phyloP scores from a whole-genome alignment of 2,113 vertebrate genomes.

The Tiliqua scincoides region DNA sequence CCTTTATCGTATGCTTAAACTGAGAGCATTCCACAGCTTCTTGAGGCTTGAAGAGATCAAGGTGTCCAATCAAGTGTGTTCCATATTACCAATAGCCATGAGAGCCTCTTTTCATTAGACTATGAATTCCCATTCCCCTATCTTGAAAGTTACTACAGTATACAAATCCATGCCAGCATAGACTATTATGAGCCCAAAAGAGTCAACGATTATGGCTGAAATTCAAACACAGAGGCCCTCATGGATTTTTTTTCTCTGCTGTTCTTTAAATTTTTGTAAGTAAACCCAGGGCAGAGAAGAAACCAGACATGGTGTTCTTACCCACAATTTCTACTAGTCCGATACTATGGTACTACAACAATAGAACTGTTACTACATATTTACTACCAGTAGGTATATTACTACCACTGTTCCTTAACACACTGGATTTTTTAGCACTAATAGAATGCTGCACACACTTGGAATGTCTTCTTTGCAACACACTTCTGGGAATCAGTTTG shows the following conservation, averaged over 20 bases:
- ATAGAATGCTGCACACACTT: background rate
- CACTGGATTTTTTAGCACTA: background rate
- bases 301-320: background rate
- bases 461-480: background rate
- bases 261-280: background rate
- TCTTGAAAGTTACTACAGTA: background rate
- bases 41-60: background rate
- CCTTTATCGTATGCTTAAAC: background rate
- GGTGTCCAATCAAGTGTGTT: background rate
- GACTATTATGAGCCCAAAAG: background rate
- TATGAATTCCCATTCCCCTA: slow-evolving; percentile 1
- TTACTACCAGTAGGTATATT: background rate
- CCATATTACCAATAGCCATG: background rate
- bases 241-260: no score
- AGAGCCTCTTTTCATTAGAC: background rate
- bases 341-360: background rate
- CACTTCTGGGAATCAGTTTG: slow-evolving; percentile 10
- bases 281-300: background rate
- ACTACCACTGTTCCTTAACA: background rate
- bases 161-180: background rate
- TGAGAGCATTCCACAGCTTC: background rate
- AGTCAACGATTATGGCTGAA: background rate
- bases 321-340: background rate
- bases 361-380: background rate
- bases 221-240: background rate